These are phyloP conservation scores for Drosophila jambulina DNA, from an alignment of 1,140 invertebrate genomes.

Conservation along the genomic window DNA sequence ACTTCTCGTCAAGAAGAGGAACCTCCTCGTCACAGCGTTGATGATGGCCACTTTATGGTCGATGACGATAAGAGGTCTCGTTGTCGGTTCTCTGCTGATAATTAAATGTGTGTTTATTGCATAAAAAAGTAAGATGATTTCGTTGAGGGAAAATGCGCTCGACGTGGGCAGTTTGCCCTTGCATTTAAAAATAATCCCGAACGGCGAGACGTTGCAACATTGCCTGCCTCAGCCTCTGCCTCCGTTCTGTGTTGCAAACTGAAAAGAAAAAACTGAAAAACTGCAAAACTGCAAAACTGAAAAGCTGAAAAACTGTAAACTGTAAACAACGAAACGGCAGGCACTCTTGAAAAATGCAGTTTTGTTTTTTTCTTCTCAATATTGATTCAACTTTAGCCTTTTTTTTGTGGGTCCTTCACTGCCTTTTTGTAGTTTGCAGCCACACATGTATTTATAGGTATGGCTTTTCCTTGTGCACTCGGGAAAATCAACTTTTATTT, in stretches of 20 bases:
- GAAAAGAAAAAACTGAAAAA: constrained; percentile 1
- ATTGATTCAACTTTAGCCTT: constrained; percentile 66
- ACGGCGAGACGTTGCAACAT: constrained; percentile 59
- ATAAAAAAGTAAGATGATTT: constrained; percentile 12
- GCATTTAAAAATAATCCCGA: constrained; percentile 77
- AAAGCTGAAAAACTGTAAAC: constrained; percentile 29
- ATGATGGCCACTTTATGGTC: constrained; percentile 31
- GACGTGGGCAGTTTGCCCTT: constrained; percentile 73
- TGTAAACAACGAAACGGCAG: constrained; percentile 42
- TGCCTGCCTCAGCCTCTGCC: constrained; percentile 20
- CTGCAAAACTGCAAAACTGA: background rate
- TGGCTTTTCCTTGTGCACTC: constrained; percentile 48
- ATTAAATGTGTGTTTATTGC: constrained; percentile 74
- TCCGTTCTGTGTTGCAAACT: constrained; percentile 26
- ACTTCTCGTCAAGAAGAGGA: constrained; percentile 27
- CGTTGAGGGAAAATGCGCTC: constrained; percentile 5
- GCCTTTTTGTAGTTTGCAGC: constrained; percentile 16
- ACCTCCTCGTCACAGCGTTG: constrained; percentile 10
- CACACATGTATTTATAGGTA: constrained; percentile 41
- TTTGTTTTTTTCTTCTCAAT: constrained; percentile 46
- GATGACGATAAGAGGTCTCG: constrained; percentile 35
- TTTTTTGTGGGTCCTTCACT: constrained; percentile 27
- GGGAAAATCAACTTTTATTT: background rate
- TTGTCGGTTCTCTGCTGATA: constrained; percentile 41
- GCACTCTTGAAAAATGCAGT: constrained; percentile 47